A percentile compares a stretch with the other conserved stretches of the same genome.
Evolutionary conservation across 2,797 vertebrate species (phyloP).

Genomic region (Chromobotia macracanthus): DNA sequence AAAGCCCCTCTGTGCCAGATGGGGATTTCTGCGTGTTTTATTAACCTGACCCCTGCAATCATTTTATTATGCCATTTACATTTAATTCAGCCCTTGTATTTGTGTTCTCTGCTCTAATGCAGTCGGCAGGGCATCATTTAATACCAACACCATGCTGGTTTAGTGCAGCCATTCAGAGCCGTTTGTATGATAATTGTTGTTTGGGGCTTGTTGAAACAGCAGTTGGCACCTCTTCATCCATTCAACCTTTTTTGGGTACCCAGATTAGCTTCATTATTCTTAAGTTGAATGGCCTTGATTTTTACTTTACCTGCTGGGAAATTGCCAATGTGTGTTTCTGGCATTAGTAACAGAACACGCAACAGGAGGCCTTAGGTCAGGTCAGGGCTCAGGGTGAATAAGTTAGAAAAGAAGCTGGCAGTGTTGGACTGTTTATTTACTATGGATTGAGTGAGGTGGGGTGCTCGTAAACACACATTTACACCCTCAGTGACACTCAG

Average conservation of each 20-base stretch:
- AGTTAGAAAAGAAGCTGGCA: slow-evolving; percentile 25
- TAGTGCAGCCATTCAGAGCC: slow-evolving; percentile 37
- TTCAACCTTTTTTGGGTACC: slow-evolving; percentile 21
- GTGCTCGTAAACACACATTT: neutral
- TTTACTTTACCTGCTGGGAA: slow-evolving; percentile 27
- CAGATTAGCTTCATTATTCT: slow-evolving; percentile 47
- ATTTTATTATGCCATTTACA: slow-evolving; percentile 58
- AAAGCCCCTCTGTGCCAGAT: slow-evolving; percentile 37
- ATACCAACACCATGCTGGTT: slow-evolving; percentile 51
- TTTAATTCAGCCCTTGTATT: slow-evolving; percentile 56
- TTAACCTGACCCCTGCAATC: slow-evolving; percentile 55
- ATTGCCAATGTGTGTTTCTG: slow-evolving; percentile 33
- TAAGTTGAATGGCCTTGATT: slow-evolving; percentile 50
- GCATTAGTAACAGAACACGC: slow-evolving; percentile 4
- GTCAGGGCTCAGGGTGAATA: slow-evolving; percentile 10
- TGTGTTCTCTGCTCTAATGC: slow-evolving; percentile 46
- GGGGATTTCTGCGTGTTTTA: slow-evolving; percentile 47
- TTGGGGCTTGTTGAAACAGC: slow-evolving; percentile 46
- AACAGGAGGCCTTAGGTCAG: slow-evolving; percentile 3
- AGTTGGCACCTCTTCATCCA: slow-evolving; percentile 46
- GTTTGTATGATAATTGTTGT: slow-evolving; percentile 53
- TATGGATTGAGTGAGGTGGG: slow-evolving; percentile 10
- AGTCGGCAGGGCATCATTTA: slow-evolving; percentile 53
- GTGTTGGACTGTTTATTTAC: slow-evolving; percentile 45
- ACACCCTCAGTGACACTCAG: neutral